These are phyloP conservation scores for Silvanus unidentatus DNA, from an alignment of 2,888 invertebrate genomes.

Conservation along the genomic window DNA sequence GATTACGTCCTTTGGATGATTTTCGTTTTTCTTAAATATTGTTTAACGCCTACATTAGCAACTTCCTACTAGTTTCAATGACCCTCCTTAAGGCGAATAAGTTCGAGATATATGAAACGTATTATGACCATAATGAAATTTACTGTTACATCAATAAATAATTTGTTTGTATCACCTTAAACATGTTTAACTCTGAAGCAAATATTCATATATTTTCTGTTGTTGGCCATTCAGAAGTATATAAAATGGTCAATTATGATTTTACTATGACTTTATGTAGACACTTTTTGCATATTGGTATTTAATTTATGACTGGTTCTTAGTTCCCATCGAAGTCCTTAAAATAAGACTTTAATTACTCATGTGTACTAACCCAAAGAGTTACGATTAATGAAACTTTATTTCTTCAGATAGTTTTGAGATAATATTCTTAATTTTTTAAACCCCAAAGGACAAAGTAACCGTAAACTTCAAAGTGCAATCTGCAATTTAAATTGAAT, in stretches of 20 bases:
- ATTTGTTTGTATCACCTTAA: constrained; percentile 10
- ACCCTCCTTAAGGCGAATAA: constrained; percentile 30
- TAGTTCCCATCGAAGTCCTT: too few species aligned
- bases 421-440: too few species aligned
- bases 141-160: constrained; percentile 24
- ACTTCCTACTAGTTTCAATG: constrained; percentile 37
- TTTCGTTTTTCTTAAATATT: constrained; percentile 19
- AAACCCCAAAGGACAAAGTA: too few species aligned
- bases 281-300: too few species aligned
- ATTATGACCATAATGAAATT: constrained; percentile 24
- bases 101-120: constrained; percentile 25
- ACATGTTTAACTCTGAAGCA: constrained; percentile 1
- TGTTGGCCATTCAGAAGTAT: not conserved
- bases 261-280: too few species aligned
- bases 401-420: too few species aligned
- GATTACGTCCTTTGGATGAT: too few species aligned
- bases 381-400: too few species aligned
- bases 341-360: too few species aligned
- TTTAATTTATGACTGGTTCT: too few species aligned
- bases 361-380: too few species aligned
- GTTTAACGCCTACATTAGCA: constrained; percentile 26
- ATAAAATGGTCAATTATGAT: too few species aligned
- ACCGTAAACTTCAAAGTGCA: not conserved
- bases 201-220: not conserved
- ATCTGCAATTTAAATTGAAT: not conserved